Evolutionary conservation across 1,140 invertebrate species (phyloP).

Genomic region (Pararge aegeria): DNA sequence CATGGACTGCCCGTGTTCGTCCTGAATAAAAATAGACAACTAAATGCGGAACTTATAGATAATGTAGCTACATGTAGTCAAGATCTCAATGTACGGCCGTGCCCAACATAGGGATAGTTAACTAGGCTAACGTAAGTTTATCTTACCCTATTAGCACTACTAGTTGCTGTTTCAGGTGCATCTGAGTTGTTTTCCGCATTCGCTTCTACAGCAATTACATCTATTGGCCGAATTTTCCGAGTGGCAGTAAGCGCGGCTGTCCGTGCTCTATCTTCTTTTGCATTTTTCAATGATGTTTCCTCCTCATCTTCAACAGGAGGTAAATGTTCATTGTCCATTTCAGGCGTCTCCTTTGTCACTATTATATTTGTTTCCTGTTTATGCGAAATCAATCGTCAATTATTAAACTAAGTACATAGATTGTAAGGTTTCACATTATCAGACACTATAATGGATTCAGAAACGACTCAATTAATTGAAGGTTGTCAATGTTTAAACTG

Average conservation of each 20-base stretch:
- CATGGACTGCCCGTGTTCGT: constrained; percentile 93
- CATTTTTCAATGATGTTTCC: constrained; percentile 35
- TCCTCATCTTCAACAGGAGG: constrained; percentile 36
- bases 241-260: constrained; percentile 45
- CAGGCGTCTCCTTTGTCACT: constrained; percentile 69
- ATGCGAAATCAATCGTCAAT: too few relatives aligned
- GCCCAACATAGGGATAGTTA: too few relatives aligned
- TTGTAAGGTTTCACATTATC: too few relatives aligned
- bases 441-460: too few relatives aligned
- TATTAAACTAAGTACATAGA: too few relatives aligned
- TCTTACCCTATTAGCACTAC: constrained; percentile 82
- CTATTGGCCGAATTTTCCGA: constrained; percentile 62
- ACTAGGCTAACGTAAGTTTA: too few relatives aligned
- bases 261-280: constrained; percentile 11
- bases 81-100: too few relatives aligned
- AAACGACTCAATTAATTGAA: too few relatives aligned
- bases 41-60: too few relatives aligned
- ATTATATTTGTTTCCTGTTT: constrained; percentile 76
- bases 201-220: constrained; percentile 71
- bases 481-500: too few relatives aligned
- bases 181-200: constrained; percentile 65
- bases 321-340: constrained; percentile 62
- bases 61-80: too few relatives aligned
- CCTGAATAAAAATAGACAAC: constrained; percentile 72
- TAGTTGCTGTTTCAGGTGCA: constrained; percentile 81